Evolutionary conservation across 2,888 invertebrate genomes (phyloP).

Genomic region (Drosophila limbata): DNA sequence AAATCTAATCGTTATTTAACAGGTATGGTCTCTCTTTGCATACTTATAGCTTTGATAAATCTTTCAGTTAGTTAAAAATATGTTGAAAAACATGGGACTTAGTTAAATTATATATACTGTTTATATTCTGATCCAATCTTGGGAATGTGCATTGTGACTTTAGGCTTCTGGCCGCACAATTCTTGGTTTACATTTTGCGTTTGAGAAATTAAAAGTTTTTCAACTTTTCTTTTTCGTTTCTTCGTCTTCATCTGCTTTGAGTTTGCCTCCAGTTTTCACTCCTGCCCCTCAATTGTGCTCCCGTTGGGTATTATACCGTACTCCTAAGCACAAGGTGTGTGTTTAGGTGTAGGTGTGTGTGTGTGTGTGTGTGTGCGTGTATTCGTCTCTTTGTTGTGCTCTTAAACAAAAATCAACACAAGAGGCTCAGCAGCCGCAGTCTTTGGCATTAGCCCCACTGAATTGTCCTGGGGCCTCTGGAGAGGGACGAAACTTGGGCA

Average conservation of each 20-base stretch:
- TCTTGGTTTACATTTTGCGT: slow-evolving; percentile 18
- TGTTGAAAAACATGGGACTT: not conserved
- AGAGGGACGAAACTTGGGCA: slow-evolving; percentile 4
- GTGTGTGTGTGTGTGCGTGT: slow-evolving; percentile 12
- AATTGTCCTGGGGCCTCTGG: slow-evolving; percentile 36
- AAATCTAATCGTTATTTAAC: too few relatives aligned
- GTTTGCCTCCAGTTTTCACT: slow-evolving; percentile 35
- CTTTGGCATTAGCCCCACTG: slow-evolving; percentile 44
- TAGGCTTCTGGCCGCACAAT: slow-evolving; percentile 1
- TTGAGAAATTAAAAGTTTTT: slow-evolving; percentile 26
- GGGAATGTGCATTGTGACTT: not conserved
- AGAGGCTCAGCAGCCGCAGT: slow-evolving; percentile 44
- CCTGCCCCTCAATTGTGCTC: slow-evolving; percentile 29
- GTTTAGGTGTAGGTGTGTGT: not conserved
- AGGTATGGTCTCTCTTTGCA: too few relatives aligned
- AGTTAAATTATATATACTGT: not conserved
- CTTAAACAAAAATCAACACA: slow-evolving; percentile 65
- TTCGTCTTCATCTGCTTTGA: slow-evolving; percentile 1
- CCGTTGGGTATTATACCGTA: slow-evolving; percentile 32
- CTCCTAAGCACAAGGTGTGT: slow-evolving; percentile 1
- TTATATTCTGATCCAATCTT: not conserved
- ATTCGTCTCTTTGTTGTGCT: slow-evolving; percentile 47
- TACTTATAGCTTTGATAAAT: not conserved
- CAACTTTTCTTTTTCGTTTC: slow-evolving; percentile 4
- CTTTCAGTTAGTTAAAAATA: not conserved